Percentiles rank a stretch among this genome's conserved stretches.
Evolutionary conservation across 2,113 vertebrate species (phyloP).

Genomic region (Tapirus terrestris): DNA sequence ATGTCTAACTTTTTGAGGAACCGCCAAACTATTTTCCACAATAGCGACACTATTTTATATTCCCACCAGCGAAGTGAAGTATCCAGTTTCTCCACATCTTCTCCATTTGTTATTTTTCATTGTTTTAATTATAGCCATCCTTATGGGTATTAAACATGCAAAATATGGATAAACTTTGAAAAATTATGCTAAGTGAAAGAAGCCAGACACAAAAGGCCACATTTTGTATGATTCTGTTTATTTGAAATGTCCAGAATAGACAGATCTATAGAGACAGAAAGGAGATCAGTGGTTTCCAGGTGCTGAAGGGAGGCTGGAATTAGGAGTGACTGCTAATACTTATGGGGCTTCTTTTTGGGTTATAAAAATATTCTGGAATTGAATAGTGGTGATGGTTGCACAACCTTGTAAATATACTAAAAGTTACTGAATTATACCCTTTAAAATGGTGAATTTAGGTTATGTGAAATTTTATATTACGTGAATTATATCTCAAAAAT

Average conservation of each 20-base stretch:
- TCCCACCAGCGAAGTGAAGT: background rate
- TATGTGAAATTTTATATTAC: background rate
- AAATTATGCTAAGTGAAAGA: background rate
- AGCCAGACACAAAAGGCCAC: background rate
- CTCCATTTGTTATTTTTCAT: background rate
- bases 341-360: background rate
- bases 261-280: background rate
- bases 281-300: background rate
- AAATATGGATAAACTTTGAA: background rate
- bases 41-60: background rate
- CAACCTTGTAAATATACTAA: background rate
- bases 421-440: background rate
- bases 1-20: background rate
- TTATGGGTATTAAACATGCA: background rate
- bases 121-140: background rate
- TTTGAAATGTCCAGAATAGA: background rate
- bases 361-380: constrained; percentile 28
- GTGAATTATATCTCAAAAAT: background rate
- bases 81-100: background rate
- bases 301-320: background rate
- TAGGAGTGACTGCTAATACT: background rate
- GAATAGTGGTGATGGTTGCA: background rate
- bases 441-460: background rate
- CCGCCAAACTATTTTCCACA: background rate
- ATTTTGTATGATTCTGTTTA: background rate